Percentiles rank a stretch among this genome's conserved stretches.
phyloP scores from a whole-genome alignment of 2,113 vertebrate species.

The Gymnobelideus leadbeateri region DNA sequence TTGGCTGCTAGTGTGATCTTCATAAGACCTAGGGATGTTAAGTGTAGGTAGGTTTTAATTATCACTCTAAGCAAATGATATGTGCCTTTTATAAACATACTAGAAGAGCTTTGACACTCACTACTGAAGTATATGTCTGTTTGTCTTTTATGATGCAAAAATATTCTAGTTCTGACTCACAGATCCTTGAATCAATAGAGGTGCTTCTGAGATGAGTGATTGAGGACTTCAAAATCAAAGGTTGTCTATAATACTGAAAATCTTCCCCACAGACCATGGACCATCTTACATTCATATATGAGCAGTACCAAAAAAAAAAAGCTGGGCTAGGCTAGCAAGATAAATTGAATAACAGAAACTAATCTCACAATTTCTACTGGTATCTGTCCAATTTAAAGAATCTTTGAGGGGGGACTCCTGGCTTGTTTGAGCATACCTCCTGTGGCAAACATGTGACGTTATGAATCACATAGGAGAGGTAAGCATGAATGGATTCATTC shows the following conservation, averaged over 20 bases:
- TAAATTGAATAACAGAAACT: background rate
- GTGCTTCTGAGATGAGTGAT: conserved; percentile 73
- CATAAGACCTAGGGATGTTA: conserved; percentile 66
- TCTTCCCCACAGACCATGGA: conserved; percentile 53
- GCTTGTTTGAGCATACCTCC: background rate
- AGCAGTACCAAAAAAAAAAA: conserved; percentile 23
- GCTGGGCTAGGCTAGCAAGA: background rate
- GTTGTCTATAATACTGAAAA: conserved; percentile 46
- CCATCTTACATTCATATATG: conserved; percentile 63
- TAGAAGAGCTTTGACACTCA: conserved; percentile 66
- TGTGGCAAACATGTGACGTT: background rate
- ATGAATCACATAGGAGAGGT: background rate
- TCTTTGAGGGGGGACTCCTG: background rate
- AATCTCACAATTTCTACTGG: conserved; percentile 33
- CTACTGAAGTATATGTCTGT: conserved; percentile 73
- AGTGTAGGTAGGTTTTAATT: conserved; percentile 74
- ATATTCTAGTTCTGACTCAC: conserved; percentile 71
- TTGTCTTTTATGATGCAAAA: conserved; percentile 66
- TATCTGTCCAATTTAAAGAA: background rate
- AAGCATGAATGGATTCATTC: background rate
- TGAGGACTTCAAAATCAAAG: conserved; percentile 62
- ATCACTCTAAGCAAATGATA: conserved; percentile 76
- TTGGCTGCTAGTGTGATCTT: conserved; percentile 52
- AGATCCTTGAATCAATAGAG: conserved; percentile 70
- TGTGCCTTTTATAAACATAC: conserved; percentile 74